Evolutionary conservation across 1,140 invertebrate species (phyloP), one percentile per base, ranked within the genome.

Genomic region (Sipha flava): DNA sequence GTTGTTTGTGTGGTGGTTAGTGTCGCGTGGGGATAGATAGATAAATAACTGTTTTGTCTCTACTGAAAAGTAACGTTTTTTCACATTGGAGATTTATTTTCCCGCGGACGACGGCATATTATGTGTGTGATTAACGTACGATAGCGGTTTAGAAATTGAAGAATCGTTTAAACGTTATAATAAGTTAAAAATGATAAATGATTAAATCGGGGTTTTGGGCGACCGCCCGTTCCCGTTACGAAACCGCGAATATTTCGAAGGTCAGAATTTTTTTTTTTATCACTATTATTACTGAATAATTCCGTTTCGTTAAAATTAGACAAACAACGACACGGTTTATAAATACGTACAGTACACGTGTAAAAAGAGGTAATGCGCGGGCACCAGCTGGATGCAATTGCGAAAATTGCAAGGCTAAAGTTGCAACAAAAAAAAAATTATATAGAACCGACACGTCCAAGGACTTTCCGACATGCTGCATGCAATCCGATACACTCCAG

Each of bases 331-430:
- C 72, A 37, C n/a, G 31, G 72, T 21, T 54, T 43, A 43, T 66
- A 66, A 23, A 66, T 43, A 43, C 1, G 14, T 10, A 66, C 64
- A 14, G 12, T 16, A 26, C 23, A 34, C 6, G 31, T 43, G 40
- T 43, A 64, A 21, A 64, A 64, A 64, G 18, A 14, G 21, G 21
- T 68, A 18, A 23, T 45, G 64, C 40, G 62, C 62, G 37, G 37
- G 37, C 40, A n/a, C 64, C 59, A 21, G 66, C 12, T 40, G 37
- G 34, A 47, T 77, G 73, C 52, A 77, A 18, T 77, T 77, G 73
- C 73, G 73, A 77, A 77, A 77, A 77, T 40, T 40, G 52, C 73
- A 77, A 77, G 73, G 73, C 52, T 43, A 43, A 54, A 77, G 52
- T 77, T 77, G 73, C 73, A 77, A 77, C 52, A 59, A 77, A 75